Percentiles rank a stretch among this genome's conserved stretches.
Conservation (phyloP, 2,797 vertebrate species). For the Rhynchonycteris naso region DNA sequence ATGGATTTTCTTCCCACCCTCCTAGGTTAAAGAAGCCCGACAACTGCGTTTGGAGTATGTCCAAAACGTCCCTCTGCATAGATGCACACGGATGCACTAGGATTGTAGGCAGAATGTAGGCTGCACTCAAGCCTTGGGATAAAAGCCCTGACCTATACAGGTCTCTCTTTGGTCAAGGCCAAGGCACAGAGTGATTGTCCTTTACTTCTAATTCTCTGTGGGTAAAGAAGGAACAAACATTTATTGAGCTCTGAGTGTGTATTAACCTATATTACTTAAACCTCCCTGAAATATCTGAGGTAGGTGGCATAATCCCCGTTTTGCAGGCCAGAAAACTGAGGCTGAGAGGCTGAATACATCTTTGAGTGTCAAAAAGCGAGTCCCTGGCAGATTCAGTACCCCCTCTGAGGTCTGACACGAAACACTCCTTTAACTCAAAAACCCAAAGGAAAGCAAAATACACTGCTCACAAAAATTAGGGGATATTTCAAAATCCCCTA, state of each 20-base stretch:
- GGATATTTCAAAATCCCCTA: no score
- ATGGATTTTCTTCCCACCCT: background rate
- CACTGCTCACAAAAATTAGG: no score
- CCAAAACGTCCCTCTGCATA: background rate
- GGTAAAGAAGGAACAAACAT: background rate
- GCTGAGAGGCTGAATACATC: background rate
- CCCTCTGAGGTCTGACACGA: background rate
- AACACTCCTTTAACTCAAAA: background rate
- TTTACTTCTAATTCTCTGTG: constrained; percentile 1
- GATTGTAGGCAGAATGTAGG: background rate
- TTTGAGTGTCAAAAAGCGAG: background rate
- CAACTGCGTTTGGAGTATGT: background rate
- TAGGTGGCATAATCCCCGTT: background rate
- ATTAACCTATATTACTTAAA: background rate
- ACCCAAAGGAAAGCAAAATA: background rate
- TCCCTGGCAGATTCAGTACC: background rate
- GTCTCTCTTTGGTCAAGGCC: background rate
- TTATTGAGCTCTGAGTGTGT: background rate
- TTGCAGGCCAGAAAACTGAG: background rate
- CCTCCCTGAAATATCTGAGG: background rate
- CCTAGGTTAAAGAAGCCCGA: background rate
- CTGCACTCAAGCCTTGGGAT: background rate
- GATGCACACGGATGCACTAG: background rate
- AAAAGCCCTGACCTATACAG: background rate
- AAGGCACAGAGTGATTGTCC: background rate